A percentile compares a stretch with the other conserved stretches of the same genome.
phyloP scores from a whole-genome alignment of 2,888 invertebrate species.

The Globia sparganii region DNA sequence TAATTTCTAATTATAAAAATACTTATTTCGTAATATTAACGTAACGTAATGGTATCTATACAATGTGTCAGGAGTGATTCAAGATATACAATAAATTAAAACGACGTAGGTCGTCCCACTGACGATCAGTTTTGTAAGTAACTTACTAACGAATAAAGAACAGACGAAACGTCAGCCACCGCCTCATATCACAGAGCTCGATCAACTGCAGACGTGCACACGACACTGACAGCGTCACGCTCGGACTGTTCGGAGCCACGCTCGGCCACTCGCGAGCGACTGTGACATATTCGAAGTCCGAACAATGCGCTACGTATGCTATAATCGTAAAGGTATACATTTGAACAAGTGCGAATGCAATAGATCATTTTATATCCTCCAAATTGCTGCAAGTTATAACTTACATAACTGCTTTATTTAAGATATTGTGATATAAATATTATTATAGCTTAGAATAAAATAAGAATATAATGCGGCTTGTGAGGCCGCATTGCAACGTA shows the following conservation, averaged over 20 bases:
- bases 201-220: not conserved
- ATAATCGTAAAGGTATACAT: constrained; percentile 2
- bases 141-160: constrained; percentile 4
- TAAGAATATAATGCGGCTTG: constrained; percentile 14
- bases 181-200: constrained; percentile 42
- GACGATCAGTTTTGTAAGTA: not conserved
- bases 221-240: not conserved
- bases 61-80: constrained; percentile 43
- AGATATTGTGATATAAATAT: constrained; percentile 26
- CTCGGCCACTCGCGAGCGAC: not conserved
- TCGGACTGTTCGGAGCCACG: not conserved
- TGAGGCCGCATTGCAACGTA: constrained; percentile 25
- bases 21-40: constrained; percentile 55
- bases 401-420: constrained; percentile 3
- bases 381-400: constrained; percentile 8
- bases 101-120: not conserved
- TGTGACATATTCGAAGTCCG: not conserved
- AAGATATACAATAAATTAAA: constrained; percentile 68
- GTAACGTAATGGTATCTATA: constrained; percentile 53
- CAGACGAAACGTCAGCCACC: constrained; percentile 5
- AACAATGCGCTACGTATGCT: not conserved
- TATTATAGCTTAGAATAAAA: constrained; percentile 29
- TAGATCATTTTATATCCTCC: not conserved
- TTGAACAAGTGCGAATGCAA: constrained; percentile 1
- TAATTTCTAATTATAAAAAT: constrained; percentile 65